These are phyloP conservation scores for Athalia circularis DNA, from an alignment of 2,888 invertebrate species.

Conservation along the genomic window DNA sequence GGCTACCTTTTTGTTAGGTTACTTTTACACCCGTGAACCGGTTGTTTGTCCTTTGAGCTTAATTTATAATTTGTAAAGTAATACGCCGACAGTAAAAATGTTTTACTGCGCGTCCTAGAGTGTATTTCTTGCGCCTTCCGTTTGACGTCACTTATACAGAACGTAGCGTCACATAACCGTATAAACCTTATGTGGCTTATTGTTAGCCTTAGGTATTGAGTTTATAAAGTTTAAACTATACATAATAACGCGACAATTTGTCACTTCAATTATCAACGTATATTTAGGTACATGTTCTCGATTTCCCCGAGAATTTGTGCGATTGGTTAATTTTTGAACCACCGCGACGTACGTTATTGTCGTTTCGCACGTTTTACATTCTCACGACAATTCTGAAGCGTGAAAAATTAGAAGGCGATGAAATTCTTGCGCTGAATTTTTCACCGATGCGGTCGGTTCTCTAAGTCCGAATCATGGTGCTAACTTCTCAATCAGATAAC, in stretches of 20 bases:
- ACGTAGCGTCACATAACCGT: background rate
- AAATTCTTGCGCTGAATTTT: constrained; percentile 23
- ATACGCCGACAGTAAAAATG: constrained; percentile 44
- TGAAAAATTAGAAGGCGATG: background rate
- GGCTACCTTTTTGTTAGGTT: constrained; percentile 28
- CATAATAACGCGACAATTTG: constrained; percentile 15
- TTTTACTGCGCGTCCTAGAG: constrained; percentile 26
- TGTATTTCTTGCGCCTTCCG: constrained; percentile 41
- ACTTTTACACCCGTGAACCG: constrained; percentile 26
- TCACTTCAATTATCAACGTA: background rate
- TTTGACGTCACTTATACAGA: constrained; percentile 5
- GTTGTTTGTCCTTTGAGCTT: constrained; percentile 42
- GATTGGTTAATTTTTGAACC: background rate
- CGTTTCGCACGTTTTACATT: background rate
- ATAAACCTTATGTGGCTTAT: too few relatives aligned
- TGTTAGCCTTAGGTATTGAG: constrained; percentile 6
- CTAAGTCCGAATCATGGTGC: constrained; percentile 29
- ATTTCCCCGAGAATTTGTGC: background rate
- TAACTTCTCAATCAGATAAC: constrained; percentile 44
- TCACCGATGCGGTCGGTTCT: background rate
- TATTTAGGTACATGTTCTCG: constrained; percentile 6
- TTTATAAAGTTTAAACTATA: constrained; percentile 18
- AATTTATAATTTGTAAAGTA: constrained; percentile 46
- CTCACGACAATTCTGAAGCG: background rate
- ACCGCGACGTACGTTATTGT: background rate